Evolutionary conservation across 2,888 invertebrate genomes (phyloP), one percentile per base, ranked within the genome.

Genomic region (Epinotia nisella): DNA sequence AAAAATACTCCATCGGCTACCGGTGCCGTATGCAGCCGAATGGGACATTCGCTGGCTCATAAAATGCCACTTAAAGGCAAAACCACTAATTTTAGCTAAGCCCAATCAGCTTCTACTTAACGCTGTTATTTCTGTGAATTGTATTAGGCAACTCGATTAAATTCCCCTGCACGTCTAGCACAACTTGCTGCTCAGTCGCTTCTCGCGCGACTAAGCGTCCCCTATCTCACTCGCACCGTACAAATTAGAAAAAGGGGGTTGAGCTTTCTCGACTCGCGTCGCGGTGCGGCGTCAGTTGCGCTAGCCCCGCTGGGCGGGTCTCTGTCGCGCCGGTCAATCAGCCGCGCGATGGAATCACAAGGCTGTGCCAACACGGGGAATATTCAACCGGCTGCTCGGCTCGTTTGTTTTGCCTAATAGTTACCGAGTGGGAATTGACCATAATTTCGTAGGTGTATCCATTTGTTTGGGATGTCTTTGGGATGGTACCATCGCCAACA

Each of bases 91-190:
- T 71, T 66, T 53, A 65, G 71, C 59, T 60, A 41, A 65, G 51
- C 51, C 59, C 65, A 71, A 71, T 71, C 71, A 71, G 39, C 17
- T 41, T 59, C 35, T 59, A 71, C 64, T 71, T 59, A 65, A 59
- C 64, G 58, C 71, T 58, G 59, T 71, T 71, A 71, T 65, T 65
- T 71, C 39, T 41, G 65, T 60, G 15, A 53, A 71, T 66, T 66
- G 15, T 51, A 53, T 71, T 59, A 65, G 41, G 49, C 59, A 51
- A 71, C 51, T 66, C 41, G 51, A 39, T 69, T 53, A n/a, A n/a
- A n/a, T n/a, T n/a, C n/a, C n/a, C n/a, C n/a, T n/a, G n/a, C n/a
- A n/a, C n/a, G n/a, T n/a, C n/a, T n/a, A n/a, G n/a, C n/a, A n/a
- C n/a, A n/a, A n/a, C n/a, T n/a, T n/a, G n/a, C n/a, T n/a, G n/a